Percentiles rank a stretch among this genome's conserved stretches.
phyloP scores from a whole-genome alignment of 2,113 vertebrate genomes.

The Xenus cinereus region DNA sequence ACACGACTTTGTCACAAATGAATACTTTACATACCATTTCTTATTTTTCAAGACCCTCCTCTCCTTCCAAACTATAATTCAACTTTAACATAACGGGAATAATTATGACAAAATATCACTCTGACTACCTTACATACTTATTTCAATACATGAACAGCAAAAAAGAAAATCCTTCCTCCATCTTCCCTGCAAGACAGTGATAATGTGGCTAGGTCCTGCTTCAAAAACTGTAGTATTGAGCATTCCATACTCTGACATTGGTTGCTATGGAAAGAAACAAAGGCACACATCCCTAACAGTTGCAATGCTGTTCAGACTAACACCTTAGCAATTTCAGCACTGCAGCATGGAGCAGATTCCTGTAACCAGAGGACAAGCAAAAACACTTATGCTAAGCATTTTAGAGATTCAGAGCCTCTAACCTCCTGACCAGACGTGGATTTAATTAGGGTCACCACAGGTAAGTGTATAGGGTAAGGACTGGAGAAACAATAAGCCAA shows the following conservation, averaged over 20 bases:
- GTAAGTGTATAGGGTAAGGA: neutral
- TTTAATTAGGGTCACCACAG: neutral
- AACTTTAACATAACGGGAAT: neutral
- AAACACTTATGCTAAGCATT: neutral
- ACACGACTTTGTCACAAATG: neutral
- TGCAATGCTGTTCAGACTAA: neutral
- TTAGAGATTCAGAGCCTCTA: neutral
- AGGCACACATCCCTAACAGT: neutral
- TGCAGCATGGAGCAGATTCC: neutral
- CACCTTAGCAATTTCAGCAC: neutral
- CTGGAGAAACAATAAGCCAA: neutral
- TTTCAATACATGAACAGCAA: neutral
- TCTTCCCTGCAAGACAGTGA: neutral
- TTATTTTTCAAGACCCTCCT: neutral
- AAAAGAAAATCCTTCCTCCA: neutral
- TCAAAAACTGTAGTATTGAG: neutral
- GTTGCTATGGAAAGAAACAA: neutral
- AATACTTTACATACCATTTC: neutral
- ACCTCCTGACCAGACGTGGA: neutral
- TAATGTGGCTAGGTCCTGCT: neutral
- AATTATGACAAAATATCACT: neutral
- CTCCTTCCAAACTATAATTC: neutral
- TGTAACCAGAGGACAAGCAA: neutral
- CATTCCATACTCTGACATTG: neutral
- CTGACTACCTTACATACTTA: neutral